Percentiles rank a stretch among this genome's conserved stretches.
phyloP scores from a whole-genome alignment of 2,113 vertebrate genomes.

The Sylvilagus bachmani region DNA sequence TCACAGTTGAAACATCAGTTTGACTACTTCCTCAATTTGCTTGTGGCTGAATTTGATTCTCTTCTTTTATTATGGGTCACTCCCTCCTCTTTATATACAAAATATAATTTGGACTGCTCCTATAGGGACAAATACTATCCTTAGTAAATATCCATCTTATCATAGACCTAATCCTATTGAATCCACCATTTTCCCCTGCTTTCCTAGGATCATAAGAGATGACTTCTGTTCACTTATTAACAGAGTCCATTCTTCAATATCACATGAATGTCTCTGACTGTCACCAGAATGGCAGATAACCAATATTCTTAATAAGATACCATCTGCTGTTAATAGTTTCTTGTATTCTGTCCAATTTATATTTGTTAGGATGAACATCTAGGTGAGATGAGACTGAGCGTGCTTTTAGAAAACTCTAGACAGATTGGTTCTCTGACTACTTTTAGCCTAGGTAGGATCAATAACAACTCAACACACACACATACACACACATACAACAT shows the following conservation, averaged over 20 bases:
- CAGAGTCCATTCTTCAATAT: not conserved
- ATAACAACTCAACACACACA: conserved; percentile 17
- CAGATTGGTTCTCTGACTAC: conserved; percentile 36
- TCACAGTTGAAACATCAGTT: not conserved
- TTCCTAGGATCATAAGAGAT: not conserved
- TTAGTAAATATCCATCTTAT: not conserved
- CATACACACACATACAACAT: not conserved
- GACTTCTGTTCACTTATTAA: not conserved
- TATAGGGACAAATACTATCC: not conserved
- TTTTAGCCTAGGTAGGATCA: conserved; percentile 40
- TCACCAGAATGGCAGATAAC: not conserved
- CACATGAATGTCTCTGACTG: not conserved
- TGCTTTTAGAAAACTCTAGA: conserved; percentile 57
- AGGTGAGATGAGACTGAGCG: conserved; percentile 44
- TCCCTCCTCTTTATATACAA: not conserved
- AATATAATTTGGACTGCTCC: not conserved
- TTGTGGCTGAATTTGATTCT: not conserved
- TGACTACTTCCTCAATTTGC: not conserved
- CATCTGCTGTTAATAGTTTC: not conserved
- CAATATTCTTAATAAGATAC: conserved; percentile 6
- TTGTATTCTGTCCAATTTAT: conserved; percentile 54
- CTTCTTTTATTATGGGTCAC: not conserved
- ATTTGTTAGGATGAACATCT: conserved; percentile 49
- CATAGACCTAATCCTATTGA: too few species aligned
- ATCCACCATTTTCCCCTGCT: not conserved